Percentiles rank a stretch among this genome's conserved stretches.
phyloP scores from a whole-genome alignment of 2,797 vertebrate genomes.

The Tenualosa thibaudeaui region DNA sequence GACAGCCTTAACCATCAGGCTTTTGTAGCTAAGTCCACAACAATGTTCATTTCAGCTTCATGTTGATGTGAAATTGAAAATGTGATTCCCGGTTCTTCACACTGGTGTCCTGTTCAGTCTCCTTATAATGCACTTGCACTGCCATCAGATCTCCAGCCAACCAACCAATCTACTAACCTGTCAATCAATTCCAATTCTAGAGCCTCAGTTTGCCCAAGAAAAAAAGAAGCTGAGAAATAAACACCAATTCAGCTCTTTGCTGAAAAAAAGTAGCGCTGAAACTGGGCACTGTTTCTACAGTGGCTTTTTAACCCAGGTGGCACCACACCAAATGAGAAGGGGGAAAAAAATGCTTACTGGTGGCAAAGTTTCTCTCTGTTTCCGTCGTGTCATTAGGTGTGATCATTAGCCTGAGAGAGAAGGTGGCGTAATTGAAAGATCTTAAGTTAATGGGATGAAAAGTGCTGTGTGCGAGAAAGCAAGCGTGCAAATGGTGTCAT shows the following conservation, averaged over 20 bases:
- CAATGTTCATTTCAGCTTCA: neutral
- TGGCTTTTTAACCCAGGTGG: slow-evolving; percentile 26
- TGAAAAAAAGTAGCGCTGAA: neutral
- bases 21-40: neutral
- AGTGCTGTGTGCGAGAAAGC: slow-evolving; percentile 46
- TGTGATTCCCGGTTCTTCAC: neutral
- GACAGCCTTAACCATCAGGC: neutral
- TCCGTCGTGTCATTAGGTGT: slow-evolving; percentile 46
- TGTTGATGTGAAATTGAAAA: neutral
- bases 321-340: neutral
- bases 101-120: neutral
- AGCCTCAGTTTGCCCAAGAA: neutral
- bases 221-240: neutral
- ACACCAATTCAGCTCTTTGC: no score
- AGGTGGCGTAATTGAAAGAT: slow-evolving; percentile 49
- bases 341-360: slow-evolving; percentile 29
- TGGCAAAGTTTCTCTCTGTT: slow-evolving; percentile 40
- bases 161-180: neutral
- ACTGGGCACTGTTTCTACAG: neutral
- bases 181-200: neutral
- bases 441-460: slow-evolving; percentile 67
- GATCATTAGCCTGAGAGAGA: slow-evolving; percentile 48
- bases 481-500: slow-evolving; percentile 34
- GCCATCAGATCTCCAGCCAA: neutral
- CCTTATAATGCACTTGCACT: neutral